A percentile compares a stretch with the other conserved stretches of the same genome.
These are phyloP conservation scores for Subanguina moxae DNA, from an alignment of 1,140 invertebrate species.

Conservation along the genomic window DNA sequence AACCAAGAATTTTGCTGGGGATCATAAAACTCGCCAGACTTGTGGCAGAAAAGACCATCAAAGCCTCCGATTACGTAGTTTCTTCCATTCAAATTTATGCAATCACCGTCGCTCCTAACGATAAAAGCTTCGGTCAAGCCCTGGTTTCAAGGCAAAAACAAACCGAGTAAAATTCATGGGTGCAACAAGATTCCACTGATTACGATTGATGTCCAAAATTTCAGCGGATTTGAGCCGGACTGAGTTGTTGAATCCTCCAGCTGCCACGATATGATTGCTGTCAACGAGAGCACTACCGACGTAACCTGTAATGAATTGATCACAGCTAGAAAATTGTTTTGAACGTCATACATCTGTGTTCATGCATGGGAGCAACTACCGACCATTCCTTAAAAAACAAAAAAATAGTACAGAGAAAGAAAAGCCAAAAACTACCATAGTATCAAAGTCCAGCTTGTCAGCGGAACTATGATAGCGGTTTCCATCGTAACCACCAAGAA, in stretches of 20 bases:
- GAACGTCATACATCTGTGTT: slow-evolving; percentile 23
- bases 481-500: slow-evolving; percentile 31
- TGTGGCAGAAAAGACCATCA: slow-evolving; percentile 20
- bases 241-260: slow-evolving; percentile 22
- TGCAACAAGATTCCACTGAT: slow-evolving; percentile 12
- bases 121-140: not conserved
- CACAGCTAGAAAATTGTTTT: too few species aligned
- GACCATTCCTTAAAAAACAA: slow-evolving; percentile 13
- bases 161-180: slow-evolving; percentile 30
- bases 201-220: slow-evolving; percentile 15
- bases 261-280: slow-evolving; percentile 18
- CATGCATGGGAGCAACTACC: slow-evolving; percentile 21
- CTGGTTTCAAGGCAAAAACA: not conserved
- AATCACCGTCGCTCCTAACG: slow-evolving; percentile 3
- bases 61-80: slow-evolving; percentile 36
- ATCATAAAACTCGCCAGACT: slow-evolving; percentile 31
- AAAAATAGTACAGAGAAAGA: not conserved
- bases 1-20: slow-evolving; percentile 15
- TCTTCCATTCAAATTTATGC: not conserved
- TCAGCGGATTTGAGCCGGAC: slow-evolving; percentile 15
- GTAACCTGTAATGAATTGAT: too few species aligned
- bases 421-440: slow-evolving; percentile 11
- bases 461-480: slow-evolving; percentile 6
- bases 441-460: slow-evolving; percentile 16
- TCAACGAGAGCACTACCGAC: slow-evolving; percentile 14